These are phyloP conservation scores for Nymphalis polychloros DNA, from an alignment of 2,888 invertebrate species.

Conservation along the genomic window DNA sequence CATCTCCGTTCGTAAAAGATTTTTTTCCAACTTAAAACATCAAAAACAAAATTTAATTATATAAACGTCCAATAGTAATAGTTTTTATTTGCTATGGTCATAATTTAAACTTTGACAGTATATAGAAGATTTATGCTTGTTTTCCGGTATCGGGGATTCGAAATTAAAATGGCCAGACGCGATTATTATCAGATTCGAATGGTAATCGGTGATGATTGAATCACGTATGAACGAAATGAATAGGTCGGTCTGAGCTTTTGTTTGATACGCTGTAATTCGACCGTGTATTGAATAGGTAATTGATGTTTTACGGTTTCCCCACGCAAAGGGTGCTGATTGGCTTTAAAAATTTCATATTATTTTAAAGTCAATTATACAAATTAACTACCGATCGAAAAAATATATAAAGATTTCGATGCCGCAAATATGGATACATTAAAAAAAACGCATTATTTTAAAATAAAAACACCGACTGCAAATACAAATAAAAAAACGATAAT, in stretches of 20 bases:
- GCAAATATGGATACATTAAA: no score
- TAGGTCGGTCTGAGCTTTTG: conserved; percentile 48
- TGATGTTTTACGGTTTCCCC: conserved; percentile 46
- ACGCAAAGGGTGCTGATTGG: conserved; percentile 54
- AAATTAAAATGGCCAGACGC: conserved; percentile 61
- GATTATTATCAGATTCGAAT: conserved; percentile 60
- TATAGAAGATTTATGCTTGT: conserved; percentile 64
- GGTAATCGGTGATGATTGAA: conserved; percentile 63
- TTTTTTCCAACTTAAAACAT: conserved; percentile 16
- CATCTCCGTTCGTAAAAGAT: conserved; percentile 27
- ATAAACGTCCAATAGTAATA: conserved; percentile 37
- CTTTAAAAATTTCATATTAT: conserved; percentile 60
- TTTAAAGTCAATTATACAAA: conserved; percentile 50
- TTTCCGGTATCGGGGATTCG: conserved; percentile 56
- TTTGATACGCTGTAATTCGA: conserved; percentile 45
- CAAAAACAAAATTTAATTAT: conserved; percentile 34
- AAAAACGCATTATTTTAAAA: neutral
- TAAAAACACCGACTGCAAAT: neutral
- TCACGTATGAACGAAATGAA: conserved; percentile 62
- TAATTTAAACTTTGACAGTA: conserved; percentile 61
- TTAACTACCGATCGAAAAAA: conserved; percentile 12
- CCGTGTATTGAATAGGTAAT: conserved; percentile 47
- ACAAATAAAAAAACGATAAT: conserved; percentile 8
- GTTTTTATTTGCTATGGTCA: conserved; percentile 47
- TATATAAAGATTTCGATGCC: neutral